Evolutionary conservation across 2,888 invertebrate genomes (phyloP), one percentile per base, ranked within the genome.

Genomic region (Cistogaster globosa): DNA sequence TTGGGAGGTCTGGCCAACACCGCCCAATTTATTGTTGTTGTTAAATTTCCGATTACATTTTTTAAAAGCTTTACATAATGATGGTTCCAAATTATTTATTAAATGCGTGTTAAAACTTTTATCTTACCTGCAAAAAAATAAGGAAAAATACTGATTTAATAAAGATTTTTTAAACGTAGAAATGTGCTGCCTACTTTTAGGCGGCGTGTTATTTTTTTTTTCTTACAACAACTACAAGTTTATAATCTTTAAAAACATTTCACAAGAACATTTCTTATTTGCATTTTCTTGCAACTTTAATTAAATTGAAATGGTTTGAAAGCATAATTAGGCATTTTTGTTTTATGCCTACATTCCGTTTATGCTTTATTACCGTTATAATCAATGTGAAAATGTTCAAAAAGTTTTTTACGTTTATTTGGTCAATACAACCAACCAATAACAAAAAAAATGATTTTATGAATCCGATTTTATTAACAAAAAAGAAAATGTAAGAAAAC

Each of bases 231-330:
- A 38, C 6, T 7, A 38, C 38, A 7, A 5, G 76, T 72, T 68
- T 74, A 60, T 67, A 22, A 12, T 36, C 11, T 38, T 26, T 9
- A 38, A 4, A 26, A n/a, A n/a, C 14, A 57, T n/a, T 38, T 38
- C 11, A 38, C 7, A 38, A 38, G 7, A 6, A 38, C 38, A 5
- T 38, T 38, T 38, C 4, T 38, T 11, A 1, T 57, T 57, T 45
- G 9, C 18, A 83, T 1, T 38, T 11, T 0, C 48, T 57, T 45
- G 9, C 18, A 83, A 69, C 48, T 84, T 85, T 82, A 82, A 85
- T 82, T 69, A 85, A 82, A 74, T 69, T 75, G 42, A 60, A 75
- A 82, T 78, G 65, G 78, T 79, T 78, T 26, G 71, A 26, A 14
- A 55, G 20, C 18, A 75, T 85, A 79, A 82, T 85, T 82, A 75